Conservation (phyloP, 37 sponge, comb jelly and placozoan genomes). For the Geodia barretti region DNA sequence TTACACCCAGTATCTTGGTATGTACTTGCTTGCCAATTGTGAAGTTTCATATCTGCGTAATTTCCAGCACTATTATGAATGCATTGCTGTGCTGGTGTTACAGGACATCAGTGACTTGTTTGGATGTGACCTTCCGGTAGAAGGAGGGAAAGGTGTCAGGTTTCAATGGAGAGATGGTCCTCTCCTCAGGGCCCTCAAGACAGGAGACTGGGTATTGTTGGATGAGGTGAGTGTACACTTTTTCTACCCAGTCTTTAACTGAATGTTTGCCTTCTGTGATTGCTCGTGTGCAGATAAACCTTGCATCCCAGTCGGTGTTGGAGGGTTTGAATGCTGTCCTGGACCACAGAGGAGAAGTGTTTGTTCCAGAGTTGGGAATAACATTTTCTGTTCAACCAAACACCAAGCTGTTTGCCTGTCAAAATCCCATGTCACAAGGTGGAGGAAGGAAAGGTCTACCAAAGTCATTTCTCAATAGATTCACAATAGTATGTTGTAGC, state of each 20-base stretch:
- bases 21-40: too few relatives aligned
- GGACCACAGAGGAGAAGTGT: constrained; percentile 96
- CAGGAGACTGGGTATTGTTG: constrained; percentile 90
- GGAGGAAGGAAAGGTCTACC: constrained; percentile 97
- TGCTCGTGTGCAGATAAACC: constrained; percentile 74
- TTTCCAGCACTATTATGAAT: not conserved
- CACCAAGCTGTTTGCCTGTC: constrained; percentile 95
- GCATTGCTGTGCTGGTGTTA: not conserved
- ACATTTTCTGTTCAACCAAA: constrained; percentile 68
- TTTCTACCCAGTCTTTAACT: not conserved
- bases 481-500: constrained; percentile 71
- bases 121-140: constrained; percentile 95
- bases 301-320: constrained; percentile 97
- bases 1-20: not conserved
- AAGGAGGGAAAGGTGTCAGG: constrained; percentile 62
- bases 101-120: constrained; percentile 97
- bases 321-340: constrained; percentile 98
- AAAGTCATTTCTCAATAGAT: constrained; percentile 94
- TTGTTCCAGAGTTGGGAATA: constrained; percentile 86
- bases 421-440: constrained; percentile 94
- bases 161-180: constrained; percentile 99
- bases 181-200: constrained; percentile 88
- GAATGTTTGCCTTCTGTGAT: too few relatives aligned
- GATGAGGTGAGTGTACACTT: constrained; percentile 74
- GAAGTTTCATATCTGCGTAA: not conserved